Evolutionary conservation across 2,888 invertebrate species (phyloP).

Genomic region (Scrobipalpa costella): DNA sequence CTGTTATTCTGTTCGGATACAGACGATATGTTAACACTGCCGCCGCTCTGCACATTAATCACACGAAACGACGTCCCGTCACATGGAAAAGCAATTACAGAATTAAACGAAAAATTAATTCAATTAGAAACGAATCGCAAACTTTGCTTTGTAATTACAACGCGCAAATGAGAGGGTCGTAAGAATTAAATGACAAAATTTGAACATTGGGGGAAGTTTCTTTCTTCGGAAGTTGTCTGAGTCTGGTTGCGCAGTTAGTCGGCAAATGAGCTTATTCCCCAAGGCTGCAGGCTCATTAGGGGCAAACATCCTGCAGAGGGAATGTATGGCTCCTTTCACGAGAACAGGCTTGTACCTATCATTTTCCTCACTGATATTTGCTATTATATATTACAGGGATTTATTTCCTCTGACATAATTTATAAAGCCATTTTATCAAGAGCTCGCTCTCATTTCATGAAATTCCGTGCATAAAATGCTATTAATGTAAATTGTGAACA

Average conservation of each 20-base stretch:
- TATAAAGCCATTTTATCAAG: constrained; percentile 4
- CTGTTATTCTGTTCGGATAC: constrained; percentile 49
- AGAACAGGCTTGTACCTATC: constrained; percentile 36
- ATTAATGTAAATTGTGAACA: too few relatives aligned
- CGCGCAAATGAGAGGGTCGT: constrained; percentile 49
- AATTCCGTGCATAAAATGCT: background rate
- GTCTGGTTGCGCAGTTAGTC: constrained; percentile 56
- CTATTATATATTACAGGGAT: constrained; percentile 5
- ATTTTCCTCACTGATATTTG: constrained; percentile 29
- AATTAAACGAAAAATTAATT: constrained; percentile 9
- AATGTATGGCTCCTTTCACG: constrained; percentile 46
- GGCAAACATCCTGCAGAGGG: constrained; percentile 49
- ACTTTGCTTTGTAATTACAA: constrained; percentile 30
- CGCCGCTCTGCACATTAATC: constrained; percentile 35
- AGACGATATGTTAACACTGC: constrained; percentile 44
- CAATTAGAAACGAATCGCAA: background rate
- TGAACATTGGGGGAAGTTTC: constrained; percentile 54
- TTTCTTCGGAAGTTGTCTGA: constrained; percentile 52
- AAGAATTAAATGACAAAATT: constrained; percentile 63
- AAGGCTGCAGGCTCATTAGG: constrained; percentile 65
- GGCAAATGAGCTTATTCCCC: constrained; percentile 70
- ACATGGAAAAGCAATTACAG: constrained; percentile 9
- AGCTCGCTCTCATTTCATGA: background rate
- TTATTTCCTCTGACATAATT: constrained; percentile 8
- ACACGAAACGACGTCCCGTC: constrained; percentile 3